A percentile compares a stretch with the other conserved stretches of the same genome.
Conservation (phyloP, 2,888 invertebrate species). For the Xestia ashworthii region DNA sequence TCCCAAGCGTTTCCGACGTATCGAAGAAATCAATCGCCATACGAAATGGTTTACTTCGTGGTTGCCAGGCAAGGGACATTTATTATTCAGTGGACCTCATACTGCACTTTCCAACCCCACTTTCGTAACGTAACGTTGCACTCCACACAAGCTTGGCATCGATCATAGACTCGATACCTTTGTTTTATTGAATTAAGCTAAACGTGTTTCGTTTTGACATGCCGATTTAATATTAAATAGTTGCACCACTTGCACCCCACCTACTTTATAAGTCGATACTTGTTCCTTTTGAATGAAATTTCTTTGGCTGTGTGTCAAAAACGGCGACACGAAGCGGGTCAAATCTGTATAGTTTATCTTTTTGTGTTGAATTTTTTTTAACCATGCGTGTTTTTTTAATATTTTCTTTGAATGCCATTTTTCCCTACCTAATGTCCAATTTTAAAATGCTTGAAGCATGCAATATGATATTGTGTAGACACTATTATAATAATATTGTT, state of each 20-base stretch:
- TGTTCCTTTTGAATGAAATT: conserved; percentile 34
- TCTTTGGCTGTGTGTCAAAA: conserved; percentile 63
- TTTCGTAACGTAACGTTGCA: conserved; percentile 68
- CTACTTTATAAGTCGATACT: conserved; percentile 38
- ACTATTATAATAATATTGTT: not conserved
- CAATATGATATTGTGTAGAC: conserved; percentile 2
- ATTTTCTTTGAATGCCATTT: not conserved
- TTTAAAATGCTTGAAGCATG: not conserved
- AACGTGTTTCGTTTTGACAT: conserved; percentile 37
- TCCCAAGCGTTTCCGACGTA: conserved; percentile 77
- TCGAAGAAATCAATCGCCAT: conserved; percentile 62
- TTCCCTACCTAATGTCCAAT: not conserved
- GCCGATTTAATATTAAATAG: conserved; percentile 40
- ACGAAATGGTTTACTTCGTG: conserved; percentile 74
- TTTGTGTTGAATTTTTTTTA: conserved; percentile 5
- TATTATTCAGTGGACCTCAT: conserved; percentile 79
- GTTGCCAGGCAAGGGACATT: conserved; percentile 84
- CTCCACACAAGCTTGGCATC: conserved; percentile 56
- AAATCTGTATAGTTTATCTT: conserved; percentile 22
- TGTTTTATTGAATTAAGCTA: conserved; percentile 34
- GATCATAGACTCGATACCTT: conserved; percentile 47
- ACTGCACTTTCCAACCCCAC: conserved; percentile 74
- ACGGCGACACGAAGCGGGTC: conserved; percentile 27
- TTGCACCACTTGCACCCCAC: conserved; percentile 1
- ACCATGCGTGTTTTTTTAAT: not conserved